Base-by-base conservation (phyloP, 2,888 invertebrate genomes). In the Netelia virgata region DNA sequence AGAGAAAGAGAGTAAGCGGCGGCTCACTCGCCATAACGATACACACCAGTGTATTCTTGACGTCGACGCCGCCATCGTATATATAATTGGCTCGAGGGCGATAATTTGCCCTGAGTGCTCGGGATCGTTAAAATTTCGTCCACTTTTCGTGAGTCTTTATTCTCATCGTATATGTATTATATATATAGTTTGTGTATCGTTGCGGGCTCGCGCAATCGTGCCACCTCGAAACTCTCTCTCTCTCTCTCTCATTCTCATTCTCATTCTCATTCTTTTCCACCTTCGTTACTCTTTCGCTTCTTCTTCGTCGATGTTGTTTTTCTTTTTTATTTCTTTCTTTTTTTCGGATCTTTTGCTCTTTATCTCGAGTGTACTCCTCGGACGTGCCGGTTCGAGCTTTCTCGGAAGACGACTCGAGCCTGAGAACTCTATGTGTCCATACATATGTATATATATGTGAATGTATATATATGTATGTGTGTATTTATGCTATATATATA, bases 71-170 rank as follows among this genome's bases (percentile, higher is more conserved):
- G 78, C 55, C 57, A 55, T 41, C 63, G 66, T 74, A 84, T 53
- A 28, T 88, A 90, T 91, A 92, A 92, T 92, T 91, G 91, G 91
- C 90, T 90, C 86, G 79, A 82, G 88, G 88, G 90, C 88, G 91
- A 92, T 92, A 91, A 92, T 92, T 92, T 91, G 90, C 90, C 88
- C 86, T 83, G 90, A 90, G 90, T 89, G 88, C 88, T 88, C 88
- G 87, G 84, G 89, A 90, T 92, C 91, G 90, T 92, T 91, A 91
- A 90, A 91, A 88, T 90, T 88, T 89, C 87, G 86, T 88, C 86
- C 83, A 86, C 86, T 86, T 88, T 89, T 88, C 81, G 80, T 78
- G 82, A 84, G 82, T 86, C 77, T 83, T 83, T 47, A 72, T 80
- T 57, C 50, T 76, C 72, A 80, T 66, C 53, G 10, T 20, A 36